Evolutionary conservation across 2,888 invertebrate genomes (phyloP).

Genomic region (Tupiocoris notatus): DNA sequence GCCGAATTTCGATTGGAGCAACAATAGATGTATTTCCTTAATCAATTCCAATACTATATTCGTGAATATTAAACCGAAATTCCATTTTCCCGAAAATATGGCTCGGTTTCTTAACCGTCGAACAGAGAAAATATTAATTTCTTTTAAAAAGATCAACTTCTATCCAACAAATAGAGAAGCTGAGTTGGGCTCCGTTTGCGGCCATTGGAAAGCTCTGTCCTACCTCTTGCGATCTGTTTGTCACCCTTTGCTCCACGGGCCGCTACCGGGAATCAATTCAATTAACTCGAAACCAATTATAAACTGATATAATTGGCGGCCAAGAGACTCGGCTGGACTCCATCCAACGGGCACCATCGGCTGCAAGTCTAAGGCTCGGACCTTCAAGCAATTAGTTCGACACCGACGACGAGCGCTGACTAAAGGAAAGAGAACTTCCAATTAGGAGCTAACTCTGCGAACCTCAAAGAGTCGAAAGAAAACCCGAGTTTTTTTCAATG

Average conservation of each 20-base stretch:
- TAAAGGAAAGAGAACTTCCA: slow-evolving; percentile 17
- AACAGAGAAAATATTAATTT: too few species aligned
- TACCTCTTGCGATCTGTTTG: too few species aligned
- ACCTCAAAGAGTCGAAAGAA: slow-evolving; percentile 23
- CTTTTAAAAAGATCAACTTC: too few species aligned
- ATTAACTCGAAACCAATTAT: slow-evolving; percentile 41
- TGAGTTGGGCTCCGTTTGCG: too few species aligned
- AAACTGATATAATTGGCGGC: slow-evolving; percentile 39
- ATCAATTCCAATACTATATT: too few species aligned
- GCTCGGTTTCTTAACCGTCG: too few species aligned
- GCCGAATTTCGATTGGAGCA: too few species aligned
- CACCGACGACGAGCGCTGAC: slow-evolving; percentile 26
- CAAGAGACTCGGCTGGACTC: slow-evolving; percentile 11
- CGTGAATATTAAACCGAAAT: too few species aligned
- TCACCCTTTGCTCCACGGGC: slow-evolving; percentile 20
- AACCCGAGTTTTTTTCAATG: not conserved
- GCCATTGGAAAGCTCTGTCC: too few species aligned
- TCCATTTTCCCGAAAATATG: too few species aligned
- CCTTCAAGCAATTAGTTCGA: slow-evolving; percentile 35
- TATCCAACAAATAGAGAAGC: too few species aligned
- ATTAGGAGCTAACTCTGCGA: slow-evolving; percentile 30
- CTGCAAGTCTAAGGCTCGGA: not conserved
- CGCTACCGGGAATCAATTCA: slow-evolving; percentile 39
- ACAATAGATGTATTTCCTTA: too few species aligned
- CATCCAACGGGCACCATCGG: slow-evolving; percentile 15